These are phyloP conservation scores for Noctua janthe DNA, from an alignment of 2,888 invertebrate species.

Conservation along the genomic window DNA sequence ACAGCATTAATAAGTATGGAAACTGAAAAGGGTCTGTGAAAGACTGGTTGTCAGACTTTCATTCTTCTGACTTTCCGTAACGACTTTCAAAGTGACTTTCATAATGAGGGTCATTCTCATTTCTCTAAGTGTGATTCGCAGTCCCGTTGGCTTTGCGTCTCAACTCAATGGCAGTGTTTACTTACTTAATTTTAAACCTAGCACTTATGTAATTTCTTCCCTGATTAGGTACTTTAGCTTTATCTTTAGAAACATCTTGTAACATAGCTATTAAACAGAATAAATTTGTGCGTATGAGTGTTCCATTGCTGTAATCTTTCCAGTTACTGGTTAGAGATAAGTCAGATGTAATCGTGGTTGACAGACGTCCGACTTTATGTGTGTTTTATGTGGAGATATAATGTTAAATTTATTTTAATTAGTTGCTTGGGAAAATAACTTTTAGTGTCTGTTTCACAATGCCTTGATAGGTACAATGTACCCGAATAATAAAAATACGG, in stretches of 20 bases:
- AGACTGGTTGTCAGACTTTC: not conserved
- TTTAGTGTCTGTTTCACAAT: not conserved
- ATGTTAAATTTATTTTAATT: slow-evolving; percentile 57
- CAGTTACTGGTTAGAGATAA: slow-evolving; percentile 41
- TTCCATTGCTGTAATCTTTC: slow-evolving; percentile 20
- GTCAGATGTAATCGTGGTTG: slow-evolving; percentile 54
- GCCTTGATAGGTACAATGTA: not conserved
- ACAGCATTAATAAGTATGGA: no score
- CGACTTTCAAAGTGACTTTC: not conserved
- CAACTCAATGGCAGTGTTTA: not conserved
- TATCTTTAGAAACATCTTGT: slow-evolving; percentile 40
- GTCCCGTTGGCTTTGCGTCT: not conserved
- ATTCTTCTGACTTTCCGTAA: not conserved
- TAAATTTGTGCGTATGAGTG: slow-evolving; percentile 44
- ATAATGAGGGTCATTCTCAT: not conserved
- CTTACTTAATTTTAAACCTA: not conserved
- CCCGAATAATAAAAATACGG: not conserved
- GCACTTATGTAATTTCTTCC: slow-evolving; percentile 4
- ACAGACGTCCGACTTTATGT: slow-evolving; percentile 46
- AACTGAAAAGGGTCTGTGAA: not conserved
- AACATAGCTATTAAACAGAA: slow-evolving; percentile 19
- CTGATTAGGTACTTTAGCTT: not conserved
- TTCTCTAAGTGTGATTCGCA: not conserved
- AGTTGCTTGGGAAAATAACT: slow-evolving; percentile 27
- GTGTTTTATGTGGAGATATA: slow-evolving; percentile 42